Evolutionary conservation across 2,797 vertebrate genomes (phyloP).

Genomic region (Notolepis coatsorum): DNA sequence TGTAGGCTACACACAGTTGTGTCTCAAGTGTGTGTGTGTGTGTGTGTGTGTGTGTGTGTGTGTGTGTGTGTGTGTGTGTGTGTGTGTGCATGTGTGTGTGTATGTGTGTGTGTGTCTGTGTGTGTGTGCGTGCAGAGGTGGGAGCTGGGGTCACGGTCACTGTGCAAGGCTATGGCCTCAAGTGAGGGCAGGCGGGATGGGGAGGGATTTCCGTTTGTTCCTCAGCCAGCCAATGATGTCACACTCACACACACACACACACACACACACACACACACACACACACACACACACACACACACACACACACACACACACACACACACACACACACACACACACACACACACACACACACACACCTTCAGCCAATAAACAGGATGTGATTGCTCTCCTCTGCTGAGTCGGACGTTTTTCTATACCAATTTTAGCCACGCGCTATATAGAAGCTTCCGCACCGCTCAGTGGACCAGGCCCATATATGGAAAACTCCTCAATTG

Average conservation of each 20-base stretch:
- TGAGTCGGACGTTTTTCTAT: constrained; percentile 62
- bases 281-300: constrained; percentile 1
- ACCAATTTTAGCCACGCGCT: constrained; percentile 52
- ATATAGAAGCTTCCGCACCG: constrained; percentile 60
- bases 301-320: neutral
- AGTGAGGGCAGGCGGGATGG: constrained; percentile 22
- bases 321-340: neutral
- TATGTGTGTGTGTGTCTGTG: constrained; percentile 3
- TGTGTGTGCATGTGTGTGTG: neutral
- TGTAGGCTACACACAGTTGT: too few species aligned
- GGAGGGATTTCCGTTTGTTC: constrained; percentile 22
- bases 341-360: constrained; percentile 18
- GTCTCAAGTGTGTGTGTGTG: constrained; percentile 15
- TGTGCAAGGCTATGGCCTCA: constrained; percentile 34
- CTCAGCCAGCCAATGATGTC: constrained; percentile 24
- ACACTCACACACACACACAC: constrained; percentile 19
- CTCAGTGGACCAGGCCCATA: constrained; percentile 30
- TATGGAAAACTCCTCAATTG: constrained; percentile 46
- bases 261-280: constrained; percentile 7
- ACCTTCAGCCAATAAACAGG: constrained; percentile 34
- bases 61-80: neutral
- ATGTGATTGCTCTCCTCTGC: constrained; percentile 26
- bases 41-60: neutral
- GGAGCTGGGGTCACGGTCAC: constrained; percentile 49
- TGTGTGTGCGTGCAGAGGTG: constrained; percentile 2